Base-by-base conservation (phyloP, 1,140 invertebrate species). In the Brachionus plicatilis region DNA sequence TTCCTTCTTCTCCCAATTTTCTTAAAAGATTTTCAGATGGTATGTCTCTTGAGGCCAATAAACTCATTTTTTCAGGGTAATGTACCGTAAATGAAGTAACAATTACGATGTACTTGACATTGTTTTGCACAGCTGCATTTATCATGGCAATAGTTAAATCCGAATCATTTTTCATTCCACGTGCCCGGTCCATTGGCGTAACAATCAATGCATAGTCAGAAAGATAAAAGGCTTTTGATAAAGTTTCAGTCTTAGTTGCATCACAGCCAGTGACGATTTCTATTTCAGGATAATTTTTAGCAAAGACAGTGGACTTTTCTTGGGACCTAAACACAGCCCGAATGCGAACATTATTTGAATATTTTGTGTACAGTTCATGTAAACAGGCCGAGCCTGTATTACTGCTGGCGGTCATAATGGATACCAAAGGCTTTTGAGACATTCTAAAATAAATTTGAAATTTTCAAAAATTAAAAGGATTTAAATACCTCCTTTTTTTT, bases 301-400 rank as follows among this genome's bases (percentile, higher is more conserved):
- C 17, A 75, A 75, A 75, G n/a, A 33, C 2, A 1, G 3, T 17
- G 33, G 70, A 20, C 12, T 75, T 75, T 43, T 75, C 70, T 47
- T 75, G 17, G 8, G 33, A 43, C n/a, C 70, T 20, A 75, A 75
- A 75, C 17, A 75, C 70, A 27, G 33, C 70, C n/a, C 70, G 33
- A 27, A 75, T 47, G 9, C 70, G n/a, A 75, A 75, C 70, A 43
- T 75, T 41, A 33, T 75, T 33, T 75, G 17, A 33, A 41, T 75
- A 75, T 17, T 33, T 20, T 8, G 17, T 33, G 70, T 27, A 27
- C 4, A 75, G 29, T 47, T 75, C 70, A 47, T 33, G 70, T 43
- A 75, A 17, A 75, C 70, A 75, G 17, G 70, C 70, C 29, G 70
- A 75, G 33, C 70, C 70, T 75, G 70, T 7, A 47, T 75, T 75